Evolutionary conservation across 2,113 vertebrate species (phyloP).

Genomic region (Geococcyx californianus): DNA sequence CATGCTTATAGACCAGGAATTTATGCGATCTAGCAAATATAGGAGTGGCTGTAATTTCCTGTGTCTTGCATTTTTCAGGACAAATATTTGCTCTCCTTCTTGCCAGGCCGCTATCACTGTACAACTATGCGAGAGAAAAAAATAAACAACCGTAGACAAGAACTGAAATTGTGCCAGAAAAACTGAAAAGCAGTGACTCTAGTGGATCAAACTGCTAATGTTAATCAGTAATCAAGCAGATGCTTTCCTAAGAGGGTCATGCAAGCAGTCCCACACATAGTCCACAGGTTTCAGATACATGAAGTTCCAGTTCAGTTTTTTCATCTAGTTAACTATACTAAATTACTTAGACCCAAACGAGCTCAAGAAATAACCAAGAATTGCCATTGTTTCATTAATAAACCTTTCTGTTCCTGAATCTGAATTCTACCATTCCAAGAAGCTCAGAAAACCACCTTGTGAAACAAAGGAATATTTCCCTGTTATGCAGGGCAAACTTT

Average conservation of each 20-base stretch:
- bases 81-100: conserved; percentile 34
- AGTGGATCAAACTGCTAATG: neutral
- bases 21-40: conserved; percentile 22
- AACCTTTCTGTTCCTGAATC: neutral
- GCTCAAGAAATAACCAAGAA: neutral
- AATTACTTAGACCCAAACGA: neutral
- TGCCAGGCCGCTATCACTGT: conserved; percentile 41
- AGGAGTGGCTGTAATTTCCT: conserved; percentile 36
- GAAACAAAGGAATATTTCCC: neutral
- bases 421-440: neutral
- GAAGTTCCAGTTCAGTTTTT: neutral
- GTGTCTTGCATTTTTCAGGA: conserved; percentile 35
- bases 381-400: neutral
- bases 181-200: neutral
- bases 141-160: conserved; percentile 40
- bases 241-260: neutral
- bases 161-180: conserved; percentile 7
- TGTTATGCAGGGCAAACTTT: neutral
- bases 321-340: neutral
- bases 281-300: neutral
- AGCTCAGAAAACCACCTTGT: neutral
- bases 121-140: conserved; percentile 28
- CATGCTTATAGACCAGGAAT: conserved; percentile 40
- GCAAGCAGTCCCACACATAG: neutral
- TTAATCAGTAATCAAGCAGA: neutral